A percentile compares a stretch with the other conserved stretches of the same genome.
phyloP scores from a whole-genome alignment of 2,888 invertebrate genomes.

The Podotricha telesiphe region DNA sequence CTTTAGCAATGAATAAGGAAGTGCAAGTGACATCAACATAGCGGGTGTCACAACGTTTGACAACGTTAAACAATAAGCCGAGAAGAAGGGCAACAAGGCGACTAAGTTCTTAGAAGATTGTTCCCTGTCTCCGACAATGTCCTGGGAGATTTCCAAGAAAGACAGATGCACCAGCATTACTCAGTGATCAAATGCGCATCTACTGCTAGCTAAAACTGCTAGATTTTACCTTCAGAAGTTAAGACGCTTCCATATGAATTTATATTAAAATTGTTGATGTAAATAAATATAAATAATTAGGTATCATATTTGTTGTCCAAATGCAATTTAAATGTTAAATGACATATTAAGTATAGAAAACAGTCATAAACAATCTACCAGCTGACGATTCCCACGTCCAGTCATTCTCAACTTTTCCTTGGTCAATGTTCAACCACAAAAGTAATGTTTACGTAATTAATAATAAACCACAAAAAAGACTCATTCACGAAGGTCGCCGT shows the following conservation, averaged over 20 bases:
- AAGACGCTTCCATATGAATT: too few species aligned
- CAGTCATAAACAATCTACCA: neutral
- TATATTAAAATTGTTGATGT: too few species aligned
- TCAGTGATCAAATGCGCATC: conserved; percentile 48
- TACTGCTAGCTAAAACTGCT: conserved; percentile 30
- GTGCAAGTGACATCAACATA: conserved; percentile 33
- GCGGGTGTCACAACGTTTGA: conserved; percentile 42
- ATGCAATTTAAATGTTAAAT: neutral
- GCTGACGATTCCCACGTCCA: conserved; percentile 1
- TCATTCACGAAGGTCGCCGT: neutral
- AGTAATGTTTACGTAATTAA: conserved; percentile 12
- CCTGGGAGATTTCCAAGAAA: conserved; percentile 67
- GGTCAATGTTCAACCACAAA: conserved; percentile 5
- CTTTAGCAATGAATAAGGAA: conserved; percentile 39
- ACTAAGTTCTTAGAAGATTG: conserved; percentile 62
- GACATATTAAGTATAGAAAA: neutral
- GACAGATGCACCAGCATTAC: conserved; percentile 51
- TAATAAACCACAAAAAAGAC: conserved; percentile 20
- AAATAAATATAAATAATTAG: too few species aligned
- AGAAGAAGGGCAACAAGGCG: conserved; percentile 58
- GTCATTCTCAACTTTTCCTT: neutral
- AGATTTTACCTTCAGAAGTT: too few species aligned
- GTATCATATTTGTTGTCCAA: neutral
- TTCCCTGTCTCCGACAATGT: conserved; percentile 60
- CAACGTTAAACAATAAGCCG: conserved; percentile 55